Evolutionary conservation across 2,888 invertebrate species (phyloP), one percentile per base, ranked within the genome.

Genomic region (Oscheius myriophilus): DNA sequence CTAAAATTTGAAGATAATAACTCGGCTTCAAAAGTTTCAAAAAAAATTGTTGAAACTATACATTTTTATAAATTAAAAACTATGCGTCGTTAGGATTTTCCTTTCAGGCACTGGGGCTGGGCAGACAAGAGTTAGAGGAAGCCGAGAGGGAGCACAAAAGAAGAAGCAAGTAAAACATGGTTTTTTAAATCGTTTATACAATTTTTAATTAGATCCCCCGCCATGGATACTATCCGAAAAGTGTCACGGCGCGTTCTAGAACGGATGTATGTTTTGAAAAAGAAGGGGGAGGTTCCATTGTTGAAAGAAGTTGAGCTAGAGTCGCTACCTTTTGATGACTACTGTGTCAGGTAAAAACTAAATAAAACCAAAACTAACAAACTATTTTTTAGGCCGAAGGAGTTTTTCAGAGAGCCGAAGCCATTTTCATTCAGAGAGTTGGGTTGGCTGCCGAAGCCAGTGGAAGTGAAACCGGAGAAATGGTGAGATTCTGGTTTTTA

Each of bases 151-250:
- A 66, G 33, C 54, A 61, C 25, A 58, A 71, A 53, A 52, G 67
- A 23, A 68, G 75, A 42, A 78, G 73, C 67, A 78, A 77, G 57
- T 72, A 33, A 59, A 75, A 41, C 21, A 16, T 46, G n/a, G 9
- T 18, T 42, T 51, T 66, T 46, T 39, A 42, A 23, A n/a, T n/a
- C n/a, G n/a, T 21, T 57, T 16, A 11, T 45, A 57, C 25, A n/a
- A 14, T 45, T 26, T 49, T 12, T 7, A 33, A 54, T 53, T n/a
- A 83, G 82, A 67, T 84, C 84, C 2, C 84, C 84, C 3, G 84
- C 84, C 1, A 67, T 85, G 2, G 84, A 84, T 39, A 82, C 81
- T 11, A 68, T 84, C 26, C 75, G 84, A 41, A 80, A 82, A 69
- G 73, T 82, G 14, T 76, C 80, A 11, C 66, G 76, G 51, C 72